Evolutionary conservation across 1,140 invertebrate genomes (phyloP).

Genomic region (Zophobas morio): DNA sequence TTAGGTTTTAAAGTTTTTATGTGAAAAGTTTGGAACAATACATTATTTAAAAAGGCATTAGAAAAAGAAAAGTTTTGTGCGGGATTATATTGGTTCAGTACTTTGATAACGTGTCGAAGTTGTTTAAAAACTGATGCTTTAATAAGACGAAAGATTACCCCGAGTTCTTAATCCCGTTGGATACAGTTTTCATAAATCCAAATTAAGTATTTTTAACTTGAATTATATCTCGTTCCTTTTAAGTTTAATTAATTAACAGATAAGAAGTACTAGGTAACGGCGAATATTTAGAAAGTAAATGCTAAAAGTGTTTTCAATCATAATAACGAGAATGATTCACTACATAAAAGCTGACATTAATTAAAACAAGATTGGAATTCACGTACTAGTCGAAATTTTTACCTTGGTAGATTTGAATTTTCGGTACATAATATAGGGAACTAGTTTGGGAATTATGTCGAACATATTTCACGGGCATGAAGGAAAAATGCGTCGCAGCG

Average conservation of each 20-base stretch:
- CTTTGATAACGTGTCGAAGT: slow-evolving; percentile 27
- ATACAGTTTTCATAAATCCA: slow-evolving; percentile 15
- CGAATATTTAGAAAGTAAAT: background rate
- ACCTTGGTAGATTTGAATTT: slow-evolving; percentile 18
- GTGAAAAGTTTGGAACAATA: slow-evolving; percentile 34
- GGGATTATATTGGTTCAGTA: slow-evolving; percentile 23
- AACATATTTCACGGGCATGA: slow-evolving; percentile 24
- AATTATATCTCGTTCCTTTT: slow-evolving; percentile 14
- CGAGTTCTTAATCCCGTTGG: background rate
- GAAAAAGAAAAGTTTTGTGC: slow-evolving; percentile 17
- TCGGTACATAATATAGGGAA: slow-evolving; percentile 28
- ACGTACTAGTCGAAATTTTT: background rate
- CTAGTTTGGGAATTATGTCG: slow-evolving; percentile 40
- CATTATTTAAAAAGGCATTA: slow-evolving; percentile 42
- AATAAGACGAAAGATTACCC: background rate
- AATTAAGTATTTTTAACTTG: background rate
- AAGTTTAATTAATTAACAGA: slow-evolving; percentile 30
- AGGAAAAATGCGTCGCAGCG: slow-evolving; percentile 40
- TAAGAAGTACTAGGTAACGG: background rate
- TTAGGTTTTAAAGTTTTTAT: slow-evolving; percentile 36
- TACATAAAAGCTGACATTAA: background rate
- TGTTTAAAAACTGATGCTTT: slow-evolving; percentile 5
- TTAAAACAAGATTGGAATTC: background rate
- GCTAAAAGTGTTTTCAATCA: background rate
- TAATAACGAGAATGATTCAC: background rate